Conservation (phyloP, 1,140 invertebrate species). For the Drosophila rufa region DNA sequence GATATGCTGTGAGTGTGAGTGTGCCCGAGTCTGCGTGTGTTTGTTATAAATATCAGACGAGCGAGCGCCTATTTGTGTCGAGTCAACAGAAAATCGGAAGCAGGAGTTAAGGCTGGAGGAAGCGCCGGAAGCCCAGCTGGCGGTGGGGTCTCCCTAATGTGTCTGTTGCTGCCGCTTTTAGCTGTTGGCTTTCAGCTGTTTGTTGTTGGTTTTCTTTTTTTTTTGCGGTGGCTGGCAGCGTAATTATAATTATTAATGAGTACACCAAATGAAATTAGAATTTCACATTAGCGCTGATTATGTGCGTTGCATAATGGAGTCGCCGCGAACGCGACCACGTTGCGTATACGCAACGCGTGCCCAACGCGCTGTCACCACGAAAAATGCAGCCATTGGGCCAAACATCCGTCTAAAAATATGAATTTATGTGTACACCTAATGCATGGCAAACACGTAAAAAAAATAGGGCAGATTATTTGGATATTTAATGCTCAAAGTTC, state of each 20-base stretch:
- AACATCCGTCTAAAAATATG: constrained; percentile 43
- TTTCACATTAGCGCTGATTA: constrained; percentile 64
- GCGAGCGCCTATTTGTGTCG: constrained; percentile 58
- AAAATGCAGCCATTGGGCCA: constrained; percentile 21
- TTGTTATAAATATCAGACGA: constrained; percentile 72
- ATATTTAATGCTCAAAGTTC: neutral
- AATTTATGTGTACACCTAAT: constrained; percentile 30
- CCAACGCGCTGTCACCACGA: constrained; percentile 4
- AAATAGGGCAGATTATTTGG: neutral
- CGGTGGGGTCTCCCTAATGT: constrained; percentile 6
- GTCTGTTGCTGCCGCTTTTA: constrained; percentile 10
- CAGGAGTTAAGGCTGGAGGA: constrained; percentile 26
- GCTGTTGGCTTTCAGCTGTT: neutral
- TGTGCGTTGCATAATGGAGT: constrained; percentile 68
- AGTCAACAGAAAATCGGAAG: constrained; percentile 47
- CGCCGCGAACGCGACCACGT: constrained; percentile 13
- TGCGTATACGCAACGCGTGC: constrained; percentile 54
- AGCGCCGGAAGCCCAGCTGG: constrained; percentile 33
- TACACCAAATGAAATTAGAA: constrained; percentile 68
- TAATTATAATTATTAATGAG: constrained; percentile 79
- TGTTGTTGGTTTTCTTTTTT: constrained; percentile 9
- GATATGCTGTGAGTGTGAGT: constrained; percentile 13
- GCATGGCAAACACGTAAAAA: neutral
- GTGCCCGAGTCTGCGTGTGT: constrained; percentile 26
- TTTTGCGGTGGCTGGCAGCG: constrained; percentile 31